phyloP scores from a whole-genome alignment of 2,113 vertebrate genomes.

The Piliocolobus tephrosceles region DNA sequence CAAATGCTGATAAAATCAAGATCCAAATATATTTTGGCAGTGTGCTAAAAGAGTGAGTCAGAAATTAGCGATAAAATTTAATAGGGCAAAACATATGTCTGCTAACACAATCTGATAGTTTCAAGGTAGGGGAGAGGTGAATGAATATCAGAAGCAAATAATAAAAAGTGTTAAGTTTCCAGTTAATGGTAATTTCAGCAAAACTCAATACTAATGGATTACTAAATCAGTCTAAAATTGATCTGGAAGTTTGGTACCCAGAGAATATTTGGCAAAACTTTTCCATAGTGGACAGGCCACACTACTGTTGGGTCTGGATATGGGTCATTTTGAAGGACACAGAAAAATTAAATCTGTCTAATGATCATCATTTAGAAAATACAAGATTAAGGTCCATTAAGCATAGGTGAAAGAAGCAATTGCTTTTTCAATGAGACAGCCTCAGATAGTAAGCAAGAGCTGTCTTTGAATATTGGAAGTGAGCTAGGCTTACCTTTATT shows the following conservation, averaged over 20 bases:
- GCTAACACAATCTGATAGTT: not conserved
- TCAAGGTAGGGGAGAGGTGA: not conserved
- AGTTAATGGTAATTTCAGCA: not conserved
- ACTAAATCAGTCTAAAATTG: not conserved
- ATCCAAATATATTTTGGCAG: not conserved
- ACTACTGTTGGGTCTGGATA: not conserved
- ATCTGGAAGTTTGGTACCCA: not conserved
- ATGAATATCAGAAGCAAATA: not conserved
- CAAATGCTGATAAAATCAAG: not conserved
- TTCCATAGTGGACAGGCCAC: not conserved
- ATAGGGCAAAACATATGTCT: not conserved
- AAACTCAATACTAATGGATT: not conserved
- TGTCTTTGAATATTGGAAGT: not conserved
- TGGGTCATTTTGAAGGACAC: not conserved
- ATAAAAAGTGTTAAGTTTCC: not conserved
- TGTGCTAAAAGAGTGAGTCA: not conserved
- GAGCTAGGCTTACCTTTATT: not conserved
- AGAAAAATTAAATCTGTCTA: not conserved
- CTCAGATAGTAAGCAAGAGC: not conserved
- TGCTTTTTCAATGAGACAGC: not conserved
- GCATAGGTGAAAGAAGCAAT: not conserved
- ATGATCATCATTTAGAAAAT: not conserved
- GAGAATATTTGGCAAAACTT: not conserved
- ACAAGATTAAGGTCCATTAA: not conserved
- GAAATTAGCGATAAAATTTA: constrained; percentile 42